Conservation (phyloP, 2,888 invertebrate species). For the Creontiades dilutus region DNA sequence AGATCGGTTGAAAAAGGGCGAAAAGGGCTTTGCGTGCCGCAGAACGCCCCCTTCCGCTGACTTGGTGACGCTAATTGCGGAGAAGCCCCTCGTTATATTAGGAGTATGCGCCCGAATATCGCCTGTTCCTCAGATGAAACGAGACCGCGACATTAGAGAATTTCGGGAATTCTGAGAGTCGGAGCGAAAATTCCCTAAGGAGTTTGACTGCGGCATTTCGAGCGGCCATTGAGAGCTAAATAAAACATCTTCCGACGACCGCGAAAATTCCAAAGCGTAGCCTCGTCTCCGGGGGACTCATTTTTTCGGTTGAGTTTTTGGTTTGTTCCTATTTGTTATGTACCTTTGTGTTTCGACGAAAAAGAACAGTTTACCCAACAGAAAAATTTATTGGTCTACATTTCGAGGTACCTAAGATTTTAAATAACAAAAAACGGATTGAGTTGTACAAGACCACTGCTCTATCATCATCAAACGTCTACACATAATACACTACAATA, state of each 20-base stretch:
- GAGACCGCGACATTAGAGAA: conserved; percentile 8
- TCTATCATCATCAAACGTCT: too few relatives aligned
- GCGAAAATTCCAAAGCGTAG: neutral
- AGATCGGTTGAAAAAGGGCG: neutral
- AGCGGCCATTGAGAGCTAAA: neutral
- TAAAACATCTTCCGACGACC: neutral
- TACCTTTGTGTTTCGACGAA: too few relatives aligned
- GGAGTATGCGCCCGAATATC: neutral
- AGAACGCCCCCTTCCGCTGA: neutral
- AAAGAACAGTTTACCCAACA: too few relatives aligned
- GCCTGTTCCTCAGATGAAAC: conserved; percentile 16
- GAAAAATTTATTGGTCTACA: too few relatives aligned
- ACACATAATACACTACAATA: too few relatives aligned
- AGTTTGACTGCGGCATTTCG: neutral
- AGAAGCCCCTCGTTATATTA: conserved; percentile 15
- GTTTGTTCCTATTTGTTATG: too few relatives aligned
- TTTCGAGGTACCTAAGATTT: too few relatives aligned
- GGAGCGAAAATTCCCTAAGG: neutral
- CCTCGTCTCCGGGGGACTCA: neutral
- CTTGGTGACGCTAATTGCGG: conserved; percentile 21
- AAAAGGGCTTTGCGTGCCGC: conserved; percentile 7
- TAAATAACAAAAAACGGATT: neutral
- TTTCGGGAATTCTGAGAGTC: conserved; percentile 25
- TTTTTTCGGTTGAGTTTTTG: neutral
- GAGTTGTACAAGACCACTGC: too few relatives aligned